Evolutionary conservation across 2,797 vertebrate species (phyloP).

Genomic region (Pseudochirops corinnae): DNA sequence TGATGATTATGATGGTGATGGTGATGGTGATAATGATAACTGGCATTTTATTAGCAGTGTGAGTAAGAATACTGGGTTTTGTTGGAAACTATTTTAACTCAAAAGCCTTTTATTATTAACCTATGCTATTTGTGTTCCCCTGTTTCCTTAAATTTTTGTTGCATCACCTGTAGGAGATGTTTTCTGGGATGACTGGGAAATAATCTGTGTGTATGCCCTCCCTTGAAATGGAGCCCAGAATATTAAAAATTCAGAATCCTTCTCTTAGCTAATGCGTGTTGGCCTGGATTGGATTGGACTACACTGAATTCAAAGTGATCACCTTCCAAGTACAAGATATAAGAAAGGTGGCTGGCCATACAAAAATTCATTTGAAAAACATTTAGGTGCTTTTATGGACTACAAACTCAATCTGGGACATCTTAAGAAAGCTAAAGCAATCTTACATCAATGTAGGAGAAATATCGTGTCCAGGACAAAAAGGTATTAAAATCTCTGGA

Average conservation of each 20-base stretch:
- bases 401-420: too few species aligned
- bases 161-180: neutral
- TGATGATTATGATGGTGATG: too few species aligned
- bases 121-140: neutral
- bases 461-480: neutral
- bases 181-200: neutral
- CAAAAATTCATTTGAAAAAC: neutral
- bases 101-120: too few species aligned
- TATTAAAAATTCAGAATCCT: neutral
- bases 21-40: too few species aligned
- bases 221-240: neutral
- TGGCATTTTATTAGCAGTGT: too few species aligned
- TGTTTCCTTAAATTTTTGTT: neutral
- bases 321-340: neutral
- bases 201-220: neutral
- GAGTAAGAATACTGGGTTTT: too few species aligned
- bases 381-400: neutral
- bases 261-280: neutral
- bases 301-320: neutral
- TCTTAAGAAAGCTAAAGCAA: too few species aligned
- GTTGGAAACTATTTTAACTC: too few species aligned
- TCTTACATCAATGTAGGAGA: neutral
- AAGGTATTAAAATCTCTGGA: neutral
- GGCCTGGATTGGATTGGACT: neutral
- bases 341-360: neutral